Conservation (phyloP, 2,797 vertebrate species). For the Gadopsis marmoratus region DNA sequence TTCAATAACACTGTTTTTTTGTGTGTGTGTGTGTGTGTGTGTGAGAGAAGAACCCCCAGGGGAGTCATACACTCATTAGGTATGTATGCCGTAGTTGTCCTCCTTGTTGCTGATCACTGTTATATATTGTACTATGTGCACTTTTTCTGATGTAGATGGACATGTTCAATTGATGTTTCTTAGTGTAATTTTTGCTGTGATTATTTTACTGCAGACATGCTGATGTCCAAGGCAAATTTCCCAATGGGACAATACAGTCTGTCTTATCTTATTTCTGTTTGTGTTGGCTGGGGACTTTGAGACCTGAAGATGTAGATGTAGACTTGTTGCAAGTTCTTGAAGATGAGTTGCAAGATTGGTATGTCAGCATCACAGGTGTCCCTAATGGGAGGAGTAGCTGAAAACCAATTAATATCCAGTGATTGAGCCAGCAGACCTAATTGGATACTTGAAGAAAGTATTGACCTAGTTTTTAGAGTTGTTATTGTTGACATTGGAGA, state of each 20-base stretch:
- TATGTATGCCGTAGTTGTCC: too few species aligned
- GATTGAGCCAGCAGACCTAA: constrained; percentile 21
- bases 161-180: too few species aligned
- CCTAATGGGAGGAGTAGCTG: constrained; percentile 22
- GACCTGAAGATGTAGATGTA: too few species aligned
- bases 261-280: not conserved
- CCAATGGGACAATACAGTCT: not conserved
- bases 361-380: constrained; percentile 8
- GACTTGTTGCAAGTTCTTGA: constrained; percentile 3
- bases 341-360: constrained; percentile 7
- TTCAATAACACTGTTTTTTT: constrained; percentile 33
- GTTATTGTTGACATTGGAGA: constrained; percentile 18
- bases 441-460: constrained; percentile 36
- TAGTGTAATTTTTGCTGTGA: not conserved
- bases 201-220: not conserved
- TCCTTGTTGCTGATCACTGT: too few species aligned
- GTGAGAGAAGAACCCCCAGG: not conserved
- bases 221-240: not conserved
- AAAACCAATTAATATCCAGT: constrained; percentile 29
- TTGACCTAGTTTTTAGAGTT: constrained; percentile 38
- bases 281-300: not conserved
- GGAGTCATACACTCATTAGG: too few species aligned
- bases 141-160: too few species aligned
- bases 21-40: constrained; percentile 21
- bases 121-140: too few species aligned